Percentiles rank a stretch among this genome's conserved stretches.
These are phyloP conservation scores for Platycheirus rosarum DNA, from an alignment of 2,888 invertebrate species.

Conservation along the genomic window DNA sequence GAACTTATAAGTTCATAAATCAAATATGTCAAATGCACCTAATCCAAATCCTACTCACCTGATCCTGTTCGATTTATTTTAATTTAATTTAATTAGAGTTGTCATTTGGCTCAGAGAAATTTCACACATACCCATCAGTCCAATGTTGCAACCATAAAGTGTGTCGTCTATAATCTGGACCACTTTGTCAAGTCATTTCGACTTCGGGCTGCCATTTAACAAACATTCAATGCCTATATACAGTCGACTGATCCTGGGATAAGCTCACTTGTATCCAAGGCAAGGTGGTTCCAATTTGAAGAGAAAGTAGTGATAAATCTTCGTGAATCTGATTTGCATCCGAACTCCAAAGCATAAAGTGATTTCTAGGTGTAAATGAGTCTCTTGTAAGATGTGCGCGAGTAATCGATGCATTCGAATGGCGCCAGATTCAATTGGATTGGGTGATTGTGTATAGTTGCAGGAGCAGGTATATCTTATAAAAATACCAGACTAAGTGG, in stretches of 20 bases:
- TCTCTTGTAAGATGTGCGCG: neutral
- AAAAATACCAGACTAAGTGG: slow-evolving; percentile 1
- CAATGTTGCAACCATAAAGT: slow-evolving; percentile 7
- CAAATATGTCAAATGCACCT: too few relatives aligned
- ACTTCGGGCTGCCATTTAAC: slow-evolving; percentile 43
- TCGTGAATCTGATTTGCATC: slow-evolving; percentile 26
- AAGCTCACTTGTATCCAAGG: slow-evolving; percentile 6
- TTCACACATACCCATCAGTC: neutral
- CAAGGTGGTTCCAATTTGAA: neutral
- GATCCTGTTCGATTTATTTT: neutral
- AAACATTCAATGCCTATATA: slow-evolving; percentile 61
- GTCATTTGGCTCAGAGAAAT: slow-evolving; percentile 38
- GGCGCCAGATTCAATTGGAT: slow-evolving; percentile 48
- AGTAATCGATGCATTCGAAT: slow-evolving; percentile 25
- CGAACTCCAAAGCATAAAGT: slow-evolving; percentile 13
- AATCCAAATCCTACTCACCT: too few relatives aligned
- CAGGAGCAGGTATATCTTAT: slow-evolving; percentile 31
- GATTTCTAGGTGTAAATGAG: slow-evolving; percentile 25
- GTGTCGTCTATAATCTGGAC: slow-evolving; percentile 29
- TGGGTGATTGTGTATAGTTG: slow-evolving; percentile 4
- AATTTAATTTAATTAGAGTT: slow-evolving; percentile 10
- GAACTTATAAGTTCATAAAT: too few relatives aligned
- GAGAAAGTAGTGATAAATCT: slow-evolving; percentile 71
- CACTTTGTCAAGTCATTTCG: slow-evolving; percentile 43
- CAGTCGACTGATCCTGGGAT: slow-evolving; percentile 41